Base-by-base conservation (phyloP, 2,888 invertebrate genomes). In the Sminthurides aquaticus region DNA sequence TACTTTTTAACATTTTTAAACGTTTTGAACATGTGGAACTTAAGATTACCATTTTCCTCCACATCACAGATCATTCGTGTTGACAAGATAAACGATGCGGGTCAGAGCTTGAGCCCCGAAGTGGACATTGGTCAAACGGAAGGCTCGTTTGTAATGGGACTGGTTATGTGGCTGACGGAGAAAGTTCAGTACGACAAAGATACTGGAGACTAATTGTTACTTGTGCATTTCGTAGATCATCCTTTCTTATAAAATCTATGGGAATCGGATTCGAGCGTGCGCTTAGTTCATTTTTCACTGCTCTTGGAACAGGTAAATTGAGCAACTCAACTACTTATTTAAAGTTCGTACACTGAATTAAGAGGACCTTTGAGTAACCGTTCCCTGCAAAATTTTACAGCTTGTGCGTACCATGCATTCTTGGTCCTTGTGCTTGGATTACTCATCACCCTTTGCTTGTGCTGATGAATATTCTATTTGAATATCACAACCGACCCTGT, bases 401-500 rank as follows among this genome's bases (percentile, higher is more conserved):
- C 52, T 24, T 94, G 94, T 81, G 92, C 95, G 0, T 84, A 84
- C 1, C 83, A 86, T 71, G 93, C 94, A 0, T 86, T 88, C 85
- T 74, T 85, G 2, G 86, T 93, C 0, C 80, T 94, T 29, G 82
- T 88, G 64, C 74, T 86, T 29, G 91, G 92, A 26, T 82, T 86
- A 1, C 83, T 86, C 69, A 77, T 90, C 20, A 85, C 91, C 0
- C 79, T 85, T 1, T 82, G 81, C 0, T 79, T 95, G 18, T 88
- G 88, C 0, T 82, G 82, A 75, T 94, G 94, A 43, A 85, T 92
- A 64, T 82, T 83, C 65, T 85, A 84, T 76, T 82, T 90, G 76
- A 80, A 87, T 69, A 86, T 95, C 55, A 93, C 91, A 0, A 96
- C 95, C 0, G 89, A 98, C 81, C 98, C 98, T 0, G 95, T 98